Evolutionary conservation across 2,888 invertebrate species (phyloP).

Genomic region (Sthenelais limicola): DNA sequence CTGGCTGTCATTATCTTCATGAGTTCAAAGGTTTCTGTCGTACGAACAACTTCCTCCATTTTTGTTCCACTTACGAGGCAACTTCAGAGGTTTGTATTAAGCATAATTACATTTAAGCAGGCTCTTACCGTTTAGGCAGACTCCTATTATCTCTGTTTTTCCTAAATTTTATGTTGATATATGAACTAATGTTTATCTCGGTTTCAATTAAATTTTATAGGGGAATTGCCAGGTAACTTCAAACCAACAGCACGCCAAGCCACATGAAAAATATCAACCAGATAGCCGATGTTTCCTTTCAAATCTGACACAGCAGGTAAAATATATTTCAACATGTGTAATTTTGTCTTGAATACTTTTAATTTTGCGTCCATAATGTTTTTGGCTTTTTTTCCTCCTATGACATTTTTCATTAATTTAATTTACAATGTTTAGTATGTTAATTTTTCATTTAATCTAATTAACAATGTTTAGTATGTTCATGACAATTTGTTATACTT

Average conservation of each 20-base stretch:
- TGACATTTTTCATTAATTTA: too few species aligned
- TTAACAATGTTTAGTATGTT: too few species aligned
- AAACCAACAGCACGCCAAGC: neutral
- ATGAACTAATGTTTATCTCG: neutral
- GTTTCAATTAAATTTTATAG: neutral
- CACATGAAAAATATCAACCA: conserved; percentile 32
- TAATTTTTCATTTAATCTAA: too few species aligned
- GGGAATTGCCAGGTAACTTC: conserved; percentile 5
- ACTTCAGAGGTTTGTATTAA: conserved; percentile 34
- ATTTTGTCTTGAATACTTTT: too few species aligned
- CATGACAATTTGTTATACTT: too few species aligned
- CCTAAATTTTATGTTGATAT: neutral
- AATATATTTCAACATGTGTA: neutral
- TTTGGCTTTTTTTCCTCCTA: too few species aligned
- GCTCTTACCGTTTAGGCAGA: neutral
- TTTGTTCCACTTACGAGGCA: conserved; percentile 43
- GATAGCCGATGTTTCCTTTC: conserved; percentile 41
- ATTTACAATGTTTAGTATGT: too few species aligned
- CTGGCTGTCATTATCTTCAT: conserved; percentile 60
- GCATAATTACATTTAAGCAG: too few species aligned
- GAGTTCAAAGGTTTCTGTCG: conserved; percentile 58
- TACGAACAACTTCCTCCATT: conserved; percentile 43
- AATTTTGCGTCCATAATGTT: too few species aligned
- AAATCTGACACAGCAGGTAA: conserved; percentile 36
- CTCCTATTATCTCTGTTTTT: neutral